phyloP scores from a whole-genome alignment of 2,888 invertebrate species.

The Acanthosoma haemorrhoidale region DNA sequence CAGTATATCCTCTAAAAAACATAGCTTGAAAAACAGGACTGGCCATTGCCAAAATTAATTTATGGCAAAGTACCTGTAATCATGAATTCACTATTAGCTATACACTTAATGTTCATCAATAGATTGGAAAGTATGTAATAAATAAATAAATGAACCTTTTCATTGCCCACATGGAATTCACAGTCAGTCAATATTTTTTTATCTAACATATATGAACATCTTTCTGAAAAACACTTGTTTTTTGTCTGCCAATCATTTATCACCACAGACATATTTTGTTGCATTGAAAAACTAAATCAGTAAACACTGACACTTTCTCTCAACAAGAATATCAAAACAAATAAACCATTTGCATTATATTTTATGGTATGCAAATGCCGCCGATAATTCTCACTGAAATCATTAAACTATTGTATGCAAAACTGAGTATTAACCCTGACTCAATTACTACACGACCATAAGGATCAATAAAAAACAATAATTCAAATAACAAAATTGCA shows the following conservation, averaged over 20 bases:
- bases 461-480: neutral
- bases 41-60: constrained; percentile 75
- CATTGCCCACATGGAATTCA: constrained; percentile 71
- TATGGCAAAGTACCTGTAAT: constrained; percentile 67
- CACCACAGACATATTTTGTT: neutral
- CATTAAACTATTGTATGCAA: neutral
- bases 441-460: neutral
- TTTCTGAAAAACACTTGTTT: constrained; percentile 63
- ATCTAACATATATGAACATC: constrained; percentile 68
- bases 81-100: neutral
- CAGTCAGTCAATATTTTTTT: constrained; percentile 79
- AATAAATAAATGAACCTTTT: constrained; percentile 46
- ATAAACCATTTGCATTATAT: no score
- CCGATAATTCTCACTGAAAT: neutral
- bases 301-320: no score
- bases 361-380: no score
- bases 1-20: constrained; percentile 80
- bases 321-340: no score
- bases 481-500: neutral
- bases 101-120: neutral
- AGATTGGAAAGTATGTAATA: neutral
- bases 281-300: no score
- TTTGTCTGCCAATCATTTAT: constrained; percentile 67
- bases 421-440: neutral
- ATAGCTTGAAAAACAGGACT: constrained; percentile 85